Percentiles rank a stretch among this genome's conserved stretches.
Evolutionary conservation across 2,797 vertebrate species (phyloP).

Genomic region (Sarcoramphus papa): DNA sequence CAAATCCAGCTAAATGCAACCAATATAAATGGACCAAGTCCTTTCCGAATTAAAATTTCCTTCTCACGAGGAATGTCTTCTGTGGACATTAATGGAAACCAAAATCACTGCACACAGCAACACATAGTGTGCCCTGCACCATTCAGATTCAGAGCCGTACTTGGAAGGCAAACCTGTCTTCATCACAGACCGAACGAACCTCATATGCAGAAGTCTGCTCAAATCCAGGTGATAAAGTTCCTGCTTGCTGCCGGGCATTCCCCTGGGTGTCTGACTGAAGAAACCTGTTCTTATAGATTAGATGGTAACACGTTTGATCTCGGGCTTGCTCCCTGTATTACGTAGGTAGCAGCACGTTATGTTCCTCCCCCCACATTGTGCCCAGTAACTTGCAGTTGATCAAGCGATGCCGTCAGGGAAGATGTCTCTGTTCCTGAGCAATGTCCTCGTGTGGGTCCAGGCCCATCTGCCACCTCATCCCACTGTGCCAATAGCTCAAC

Average conservation of each 20-base stretch:
- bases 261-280: background rate
- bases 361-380: background rate
- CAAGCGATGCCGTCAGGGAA: background rate
- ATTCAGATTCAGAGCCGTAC: background rate
- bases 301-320: background rate
- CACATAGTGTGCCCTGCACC: background rate
- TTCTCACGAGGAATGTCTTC: background rate
- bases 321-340: background rate
- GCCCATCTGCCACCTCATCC: background rate
- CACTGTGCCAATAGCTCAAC: background rate
- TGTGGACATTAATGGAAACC: background rate
- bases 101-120: background rate
- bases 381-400: background rate
- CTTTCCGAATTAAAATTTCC: background rate
- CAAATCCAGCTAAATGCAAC: background rate
- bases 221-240: background rate
- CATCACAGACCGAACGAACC: background rate
- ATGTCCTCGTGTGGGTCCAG: background rate
- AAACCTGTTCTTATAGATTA: background rate
- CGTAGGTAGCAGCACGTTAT: fast-evolving
- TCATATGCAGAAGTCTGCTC: background rate
- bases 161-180: background rate
- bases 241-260: background rate
- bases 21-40: background rate
- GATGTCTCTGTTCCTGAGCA: background rate